These are phyloP conservation scores for Minunthozetes semirufus DNA, from an alignment of 2,888 invertebrate genomes.

Conservation along the genomic window DNA sequence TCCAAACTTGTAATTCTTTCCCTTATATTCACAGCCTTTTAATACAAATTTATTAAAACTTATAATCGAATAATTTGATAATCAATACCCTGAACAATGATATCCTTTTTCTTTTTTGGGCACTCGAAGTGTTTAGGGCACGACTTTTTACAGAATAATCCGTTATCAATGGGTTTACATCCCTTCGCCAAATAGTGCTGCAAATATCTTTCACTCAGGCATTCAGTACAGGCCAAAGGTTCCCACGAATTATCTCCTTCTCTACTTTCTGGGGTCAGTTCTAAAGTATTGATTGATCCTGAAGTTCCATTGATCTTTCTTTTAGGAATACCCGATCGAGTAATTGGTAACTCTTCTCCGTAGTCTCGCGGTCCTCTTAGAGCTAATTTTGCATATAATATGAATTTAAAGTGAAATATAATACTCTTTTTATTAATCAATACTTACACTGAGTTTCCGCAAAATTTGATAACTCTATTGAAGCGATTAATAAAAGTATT, in stretches of 20 bases:
- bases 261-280: not conserved
- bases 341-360: not conserved
- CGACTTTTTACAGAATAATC: not conserved
- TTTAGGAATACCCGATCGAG: not conserved
- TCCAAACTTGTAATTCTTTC: not conserved
- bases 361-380: not conserved
- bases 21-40: conserved; percentile 5
- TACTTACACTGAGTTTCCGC: too few species aligned
- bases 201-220: not conserved
- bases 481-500: too few species aligned
- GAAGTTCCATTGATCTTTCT: not conserved
- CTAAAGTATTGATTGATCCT: not conserved
- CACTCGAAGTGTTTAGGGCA: conserved; percentile 25
- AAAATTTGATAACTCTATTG: too few species aligned
- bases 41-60: not conserved
- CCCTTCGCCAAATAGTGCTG: not conserved
- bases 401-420: too few species aligned
- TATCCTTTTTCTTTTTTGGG: not conserved
- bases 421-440: too few species aligned
- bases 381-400: not conserved
- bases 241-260: not conserved
- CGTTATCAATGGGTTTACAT: not conserved
- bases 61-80: not conserved
- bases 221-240: not conserved
- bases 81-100: not conserved